phyloP scores from a whole-genome alignment of 2,797 vertebrate species.

The Phyllotis vaccarum region DNA sequence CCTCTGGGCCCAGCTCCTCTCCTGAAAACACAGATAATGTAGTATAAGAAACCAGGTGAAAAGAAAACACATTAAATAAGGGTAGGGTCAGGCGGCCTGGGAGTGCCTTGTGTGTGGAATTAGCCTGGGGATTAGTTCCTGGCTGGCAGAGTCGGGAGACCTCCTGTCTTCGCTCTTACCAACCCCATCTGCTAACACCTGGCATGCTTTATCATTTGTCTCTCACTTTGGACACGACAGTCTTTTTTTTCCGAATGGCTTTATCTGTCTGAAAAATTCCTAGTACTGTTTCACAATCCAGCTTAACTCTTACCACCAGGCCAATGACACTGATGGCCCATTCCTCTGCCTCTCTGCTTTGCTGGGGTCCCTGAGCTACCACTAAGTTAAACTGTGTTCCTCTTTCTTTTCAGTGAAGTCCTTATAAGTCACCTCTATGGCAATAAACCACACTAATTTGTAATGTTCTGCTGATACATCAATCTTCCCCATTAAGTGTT shows the following conservation, averaged over 20 bases:
- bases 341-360: neutral
- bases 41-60: neutral
- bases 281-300: neutral
- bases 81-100: neutral
- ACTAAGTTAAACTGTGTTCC: neutral
- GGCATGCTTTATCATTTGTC: neutral
- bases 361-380: neutral
- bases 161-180: neutral
- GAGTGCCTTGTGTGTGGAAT: neutral
- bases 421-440: neutral
- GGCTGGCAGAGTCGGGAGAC: neutral
- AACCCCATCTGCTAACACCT: too few relatives aligned
- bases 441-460: neutral
- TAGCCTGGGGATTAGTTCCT: neutral
- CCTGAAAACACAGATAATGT: neutral
- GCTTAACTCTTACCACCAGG: neutral
- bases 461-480: slow-evolving; percentile 8
- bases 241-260: neutral
- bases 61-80: neutral
- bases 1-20: neutral
- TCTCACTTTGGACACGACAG: neutral
- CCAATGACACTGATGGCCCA: neutral
- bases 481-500: slow-evolving; percentile 3
- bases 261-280: slow-evolving; percentile 37
- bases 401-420: slow-evolving; percentile 33